Conservation (phyloP, 2,888 invertebrate species). For the Drosophila algonquin region DNA sequence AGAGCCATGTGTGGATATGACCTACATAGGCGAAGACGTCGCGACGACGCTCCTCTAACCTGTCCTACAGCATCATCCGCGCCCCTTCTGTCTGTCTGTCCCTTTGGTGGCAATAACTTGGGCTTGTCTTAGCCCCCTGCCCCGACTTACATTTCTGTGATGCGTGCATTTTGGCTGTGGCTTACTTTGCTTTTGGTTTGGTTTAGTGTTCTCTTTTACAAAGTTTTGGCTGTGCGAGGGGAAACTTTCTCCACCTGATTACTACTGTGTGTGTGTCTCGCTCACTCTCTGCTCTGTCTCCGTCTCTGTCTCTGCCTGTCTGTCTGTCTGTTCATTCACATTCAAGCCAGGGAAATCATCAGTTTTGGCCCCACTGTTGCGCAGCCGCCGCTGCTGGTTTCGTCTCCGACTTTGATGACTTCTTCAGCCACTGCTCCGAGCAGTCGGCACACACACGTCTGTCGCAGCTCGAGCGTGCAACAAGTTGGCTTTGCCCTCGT, state of each 20-base stretch:
- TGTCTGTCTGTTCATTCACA: constrained; percentile 37
- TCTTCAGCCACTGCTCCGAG: constrained; percentile 36
- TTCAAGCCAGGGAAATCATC: constrained; percentile 54
- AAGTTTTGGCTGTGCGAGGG: constrained; percentile 54
- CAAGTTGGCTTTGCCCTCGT: constrained; percentile 60
- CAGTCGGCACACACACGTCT: constrained; percentile 55
- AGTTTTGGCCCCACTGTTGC: constrained; percentile 36
- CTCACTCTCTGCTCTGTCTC: constrained; percentile 39
- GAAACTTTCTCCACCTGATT: constrained; percentile 72
- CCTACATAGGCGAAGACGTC: constrained; percentile 42
- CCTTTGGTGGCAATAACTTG: constrained; percentile 17
- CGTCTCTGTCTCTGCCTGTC: constrained; percentile 18
- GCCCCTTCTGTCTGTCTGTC: constrained; percentile 1
- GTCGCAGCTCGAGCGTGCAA: constrained; percentile 74
- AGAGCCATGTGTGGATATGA: constrained; percentile 40
- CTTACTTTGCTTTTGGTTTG: constrained; percentile 26
- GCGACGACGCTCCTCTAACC: constrained; percentile 33
- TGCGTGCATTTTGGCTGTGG: constrained; percentile 39
- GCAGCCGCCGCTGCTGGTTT: constrained; percentile 21
- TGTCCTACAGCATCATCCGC: constrained; percentile 31
- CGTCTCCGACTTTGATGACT: constrained; percentile 41
- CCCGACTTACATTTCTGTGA: constrained; percentile 39
- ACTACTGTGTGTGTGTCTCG: constrained; percentile 35
- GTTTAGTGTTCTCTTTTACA: constrained; percentile 61
- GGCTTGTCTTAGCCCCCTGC: constrained; percentile 29